Evolutionary conservation across 2,113 vertebrate genomes (phyloP).

Genomic region (Pteropus alecto): DNA sequence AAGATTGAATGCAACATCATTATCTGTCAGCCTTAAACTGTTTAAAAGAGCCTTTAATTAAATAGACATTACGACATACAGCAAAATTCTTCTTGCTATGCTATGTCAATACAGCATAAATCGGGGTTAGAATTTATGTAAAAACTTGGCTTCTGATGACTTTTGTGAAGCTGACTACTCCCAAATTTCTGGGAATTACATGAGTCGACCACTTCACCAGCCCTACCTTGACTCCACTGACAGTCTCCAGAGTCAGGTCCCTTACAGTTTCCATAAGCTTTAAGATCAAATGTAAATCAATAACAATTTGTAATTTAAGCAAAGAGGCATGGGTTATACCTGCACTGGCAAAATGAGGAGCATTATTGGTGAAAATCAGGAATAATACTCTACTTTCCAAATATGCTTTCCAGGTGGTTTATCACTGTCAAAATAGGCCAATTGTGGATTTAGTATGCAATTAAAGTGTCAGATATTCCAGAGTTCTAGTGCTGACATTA

Average conservation of each 20-base stretch:
- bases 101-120: neutral
- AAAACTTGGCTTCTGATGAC: constrained; percentile 5
- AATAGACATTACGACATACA: neutral
- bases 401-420: constrained; percentile 65
- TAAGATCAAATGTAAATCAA: constrained; percentile 45
- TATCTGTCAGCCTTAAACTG: neutral
- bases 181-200: neutral
- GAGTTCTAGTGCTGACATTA: constrained; percentile 34
- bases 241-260: neutral
- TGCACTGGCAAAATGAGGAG: constrained; percentile 22
- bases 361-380: constrained; percentile 66
- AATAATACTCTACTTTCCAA: constrained; percentile 61
- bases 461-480: constrained; percentile 59
- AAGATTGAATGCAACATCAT: neutral
- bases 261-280: constrained; percentile 7
- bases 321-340: neutral
- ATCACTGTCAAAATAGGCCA: constrained; percentile 65
- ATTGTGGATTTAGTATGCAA: constrained; percentile 51
- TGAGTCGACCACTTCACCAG: neutral
- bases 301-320: constrained; percentile 46
- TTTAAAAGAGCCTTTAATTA: neutral
- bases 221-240: neutral
- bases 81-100: neutral
- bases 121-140: neutral
- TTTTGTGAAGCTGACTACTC: neutral